A percentile compares a stretch with the other conserved stretches of the same genome.
These are phyloP conservation scores for Dynastes tityus DNA, from an alignment of 2,888 invertebrate genomes.

Conservation along the genomic window DNA sequence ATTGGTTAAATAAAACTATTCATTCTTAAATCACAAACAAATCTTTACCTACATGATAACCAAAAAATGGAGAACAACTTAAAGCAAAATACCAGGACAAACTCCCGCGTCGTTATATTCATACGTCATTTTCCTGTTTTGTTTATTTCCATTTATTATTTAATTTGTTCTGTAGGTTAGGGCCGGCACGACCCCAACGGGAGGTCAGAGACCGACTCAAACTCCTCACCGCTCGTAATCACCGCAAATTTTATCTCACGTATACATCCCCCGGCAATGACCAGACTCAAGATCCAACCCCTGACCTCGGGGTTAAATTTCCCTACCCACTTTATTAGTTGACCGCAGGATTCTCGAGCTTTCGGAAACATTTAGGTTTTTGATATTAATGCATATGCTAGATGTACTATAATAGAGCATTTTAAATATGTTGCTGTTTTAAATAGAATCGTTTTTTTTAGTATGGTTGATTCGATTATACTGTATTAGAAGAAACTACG, in stretches of 20 bases:
- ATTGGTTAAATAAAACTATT: too few relatives aligned
- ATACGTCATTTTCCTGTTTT: neutral
- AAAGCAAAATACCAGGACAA: too few relatives aligned
- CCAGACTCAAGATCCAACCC: conserved; percentile 45
- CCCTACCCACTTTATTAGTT: conserved; percentile 45
- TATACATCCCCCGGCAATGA: conserved; percentile 40
- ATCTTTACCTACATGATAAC: too few relatives aligned
- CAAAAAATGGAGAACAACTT: too few relatives aligned
- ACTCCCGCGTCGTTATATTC: too few relatives aligned
- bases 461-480: too few relatives aligned
- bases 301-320: conserved; percentile 36
- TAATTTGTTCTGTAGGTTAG: conserved; percentile 16
- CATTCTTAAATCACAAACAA: too few relatives aligned
- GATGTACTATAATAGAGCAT: too few relatives aligned
- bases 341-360: conserved; percentile 31
- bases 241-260: conserved; percentile 45
- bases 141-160: conserved; percentile 33
- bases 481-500: too few relatives aligned
- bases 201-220: conserved; percentile 29
- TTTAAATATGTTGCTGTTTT: too few relatives aligned
- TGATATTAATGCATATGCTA: neutral
- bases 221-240: conserved; percentile 20
- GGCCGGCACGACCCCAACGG: conserved; percentile 4
- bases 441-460: too few relatives aligned
- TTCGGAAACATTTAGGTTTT: neutral